Base-by-base conservation (phyloP, 2,888 invertebrate species). In the Plebejus melissa region DNA sequence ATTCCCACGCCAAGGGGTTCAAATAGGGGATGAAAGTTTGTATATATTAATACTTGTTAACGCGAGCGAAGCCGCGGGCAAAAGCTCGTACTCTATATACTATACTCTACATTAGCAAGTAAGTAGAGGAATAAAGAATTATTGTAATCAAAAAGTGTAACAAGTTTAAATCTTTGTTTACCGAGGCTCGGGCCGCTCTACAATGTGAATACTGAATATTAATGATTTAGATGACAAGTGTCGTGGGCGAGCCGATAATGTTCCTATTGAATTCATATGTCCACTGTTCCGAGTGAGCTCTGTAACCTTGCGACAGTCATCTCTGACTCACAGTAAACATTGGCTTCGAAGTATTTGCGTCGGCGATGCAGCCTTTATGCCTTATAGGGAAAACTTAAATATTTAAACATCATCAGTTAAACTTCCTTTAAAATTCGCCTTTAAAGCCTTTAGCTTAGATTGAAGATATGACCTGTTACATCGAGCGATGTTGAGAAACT, bases 251-350 rank as follows among this genome's bases (percentile, higher is more conserved):
- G 81, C 81, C 81, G 85, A 80, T 78, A 79, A 79, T 79, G 77
- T 80, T 76, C 76, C 78, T 77, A 88, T 87, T 86, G 83, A 86
- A 86, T 88, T 85, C 83, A 86, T 83, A 86, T 89, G 85, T 85
- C 87, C 87, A 82, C 82, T 83, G 80, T 83, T 78, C 81, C 77
- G 79, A 80, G 83, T 86, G 88, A 87, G 84, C 87, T 89, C 88
- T 88, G 85, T 85, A 90, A 90, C 92, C 92, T 93, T 93, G 93
- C 84, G 86, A 87, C 84, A 84, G 85, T 82, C 83, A 80, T 84
- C 82, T 84, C 88, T 93, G 93, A 93, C 90, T 92, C 93, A 92
- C 82, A 86, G 87, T 88, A 89, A 90, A 92, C 87, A 83, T 79
- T 81, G 78, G 87, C 72, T 77, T 76, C 74, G 36, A 77, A 71